Base-by-base conservation (phyloP, 2,888 invertebrate species). In the Plutella xylostella region DNA sequence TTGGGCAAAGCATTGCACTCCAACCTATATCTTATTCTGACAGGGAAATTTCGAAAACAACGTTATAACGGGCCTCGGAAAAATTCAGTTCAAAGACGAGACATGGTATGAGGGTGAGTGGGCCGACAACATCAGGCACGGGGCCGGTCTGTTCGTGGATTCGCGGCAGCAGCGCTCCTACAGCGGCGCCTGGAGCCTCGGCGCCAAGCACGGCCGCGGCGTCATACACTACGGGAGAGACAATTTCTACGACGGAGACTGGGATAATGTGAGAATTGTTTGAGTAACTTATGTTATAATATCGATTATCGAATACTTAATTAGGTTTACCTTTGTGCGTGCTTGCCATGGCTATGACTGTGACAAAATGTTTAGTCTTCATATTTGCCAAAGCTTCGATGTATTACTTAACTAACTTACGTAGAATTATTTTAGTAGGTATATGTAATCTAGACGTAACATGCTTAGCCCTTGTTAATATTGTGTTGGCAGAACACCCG, bases 81-180 rank as follows among this genome's bases (percentile, higher is more conserved):
- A 54, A 14, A 68, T 89, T 46, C 66, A 75, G 33, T 87, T 88
- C 76, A 83, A 85, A 45, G 84, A 87, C 53, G 72, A 85, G 47
- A 80, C 82, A 28, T 84, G 82, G 77, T 89, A 88, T 51, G 73
- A 85, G 51, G 89, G 89, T 0, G 77, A 86, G n/a, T 86, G 89
- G 55, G 55, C 57, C 14, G 74, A 80, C 1, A 88, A 88, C 46
- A 56, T 85, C 45, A 85, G 88, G 1, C 76, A 87, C 38, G 89
- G 89, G 1, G 58, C 57, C 30, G 89, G 89, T 1, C 60, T 82
- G 15, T 82, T 70, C 48, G 82, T 80, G 17, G 67, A 82, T 52
- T 78, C 82, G 2, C 67, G 78, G 7, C 53, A 46, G 6, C 79
- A 77, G 51, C 59, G 66, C 5, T 74, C 67, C 0, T 83, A 82